Conservation (phyloP, 2,113 vertebrate species). For the Phasianus colchicus region DNA sequence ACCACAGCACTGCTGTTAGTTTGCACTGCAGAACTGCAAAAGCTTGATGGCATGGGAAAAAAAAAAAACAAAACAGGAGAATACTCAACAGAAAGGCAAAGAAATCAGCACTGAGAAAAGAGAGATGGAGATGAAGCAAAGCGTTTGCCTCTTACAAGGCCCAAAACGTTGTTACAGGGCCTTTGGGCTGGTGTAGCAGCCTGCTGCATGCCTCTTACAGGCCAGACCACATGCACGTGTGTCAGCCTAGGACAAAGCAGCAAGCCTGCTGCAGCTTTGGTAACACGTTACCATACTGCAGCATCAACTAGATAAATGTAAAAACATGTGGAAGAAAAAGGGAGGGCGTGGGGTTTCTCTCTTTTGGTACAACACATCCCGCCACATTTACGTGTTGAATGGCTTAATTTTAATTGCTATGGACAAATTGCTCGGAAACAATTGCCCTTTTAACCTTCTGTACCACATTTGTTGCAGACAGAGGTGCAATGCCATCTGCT, state of each 20-base stretch:
- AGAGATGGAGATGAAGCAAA: constrained; percentile 77
- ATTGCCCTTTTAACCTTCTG: constrained; percentile 70
- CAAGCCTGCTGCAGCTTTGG: constrained; percentile 70
- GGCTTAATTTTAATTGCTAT: constrained; percentile 61
- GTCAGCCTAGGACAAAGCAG: constrained; percentile 87
- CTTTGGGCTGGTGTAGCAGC: constrained; percentile 79
- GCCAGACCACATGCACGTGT: constrained; percentile 81
- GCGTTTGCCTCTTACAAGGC: constrained; percentile 95
- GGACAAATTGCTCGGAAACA: constrained; percentile 55
- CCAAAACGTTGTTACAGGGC: constrained; percentile 70
- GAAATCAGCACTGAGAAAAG: constrained; percentile 16
- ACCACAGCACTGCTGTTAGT: background rate
- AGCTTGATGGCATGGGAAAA: background rate
- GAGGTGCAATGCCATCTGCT: constrained; percentile 71
- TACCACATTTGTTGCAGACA: constrained; percentile 61
- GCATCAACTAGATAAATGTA: constrained; percentile 60
- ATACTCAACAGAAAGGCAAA: background rate
- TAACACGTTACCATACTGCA: constrained; percentile 73
- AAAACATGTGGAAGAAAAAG: constrained; percentile 77
- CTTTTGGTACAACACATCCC: constrained; percentile 70
- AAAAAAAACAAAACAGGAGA: background rate
- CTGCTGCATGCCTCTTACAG: constrained; percentile 94
- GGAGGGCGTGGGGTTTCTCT: constrained; percentile 75
- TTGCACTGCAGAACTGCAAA: background rate
- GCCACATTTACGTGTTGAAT: constrained; percentile 49